Base-by-base conservation (phyloP, 2,888 invertebrate species). In the Paralinhomoeus sp. region DNA sequence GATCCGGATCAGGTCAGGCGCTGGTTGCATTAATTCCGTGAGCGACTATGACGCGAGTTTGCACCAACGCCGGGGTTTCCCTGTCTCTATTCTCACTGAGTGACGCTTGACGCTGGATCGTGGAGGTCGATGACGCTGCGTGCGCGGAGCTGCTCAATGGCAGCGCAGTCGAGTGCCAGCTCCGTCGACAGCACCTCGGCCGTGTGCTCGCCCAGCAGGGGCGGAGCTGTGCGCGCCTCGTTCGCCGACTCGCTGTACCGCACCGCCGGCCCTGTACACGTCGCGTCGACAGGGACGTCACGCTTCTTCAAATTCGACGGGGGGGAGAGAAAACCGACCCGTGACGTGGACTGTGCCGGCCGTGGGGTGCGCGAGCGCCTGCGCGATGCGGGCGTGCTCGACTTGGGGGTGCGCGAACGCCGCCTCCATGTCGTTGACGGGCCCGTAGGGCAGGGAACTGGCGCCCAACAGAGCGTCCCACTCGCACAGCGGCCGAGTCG, bases 151-250 rank as follows among this genome's bases (percentile, higher is more conserved):
- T n/a, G n/a, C n/a, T n/a, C n/a, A n/a, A n/a, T n/a, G n/a, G n/a
- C n/a, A n/a, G n/a, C n/a, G n/a, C n/a, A n/a, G n/a, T n/a, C 7
- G 7, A 27, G 27, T 27, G 7, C 27, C 27, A 27, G 12, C 27
- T 27, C 7, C 7, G 52, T 46, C 9, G 46, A 40, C 35, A 91
- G 67, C 41, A 91, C 71, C 53, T 77, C 73, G 46, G 68, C 67
- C 0, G 91, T 89, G 58, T 93, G 87, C 61, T 91, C 75, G 0
- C 89, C 91, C 24, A 89, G 66, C 9, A 68, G 64, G 0, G 91
- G 91, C 0, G 91, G 87, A 1, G 83, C 47, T 2, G 67, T 67
- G 45, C 78, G 71, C 0, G 77, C 74, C 49, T 66, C 63, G 58
- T 82, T 81, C 1, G 72, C 72, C 0, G 76, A 75, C 42, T 72